A percentile compares a stretch with the other conserved stretches of the same genome.
phyloP scores from a whole-genome alignment of 2,113 vertebrate genomes.

The pig (Sus scrofa) region DNA sequence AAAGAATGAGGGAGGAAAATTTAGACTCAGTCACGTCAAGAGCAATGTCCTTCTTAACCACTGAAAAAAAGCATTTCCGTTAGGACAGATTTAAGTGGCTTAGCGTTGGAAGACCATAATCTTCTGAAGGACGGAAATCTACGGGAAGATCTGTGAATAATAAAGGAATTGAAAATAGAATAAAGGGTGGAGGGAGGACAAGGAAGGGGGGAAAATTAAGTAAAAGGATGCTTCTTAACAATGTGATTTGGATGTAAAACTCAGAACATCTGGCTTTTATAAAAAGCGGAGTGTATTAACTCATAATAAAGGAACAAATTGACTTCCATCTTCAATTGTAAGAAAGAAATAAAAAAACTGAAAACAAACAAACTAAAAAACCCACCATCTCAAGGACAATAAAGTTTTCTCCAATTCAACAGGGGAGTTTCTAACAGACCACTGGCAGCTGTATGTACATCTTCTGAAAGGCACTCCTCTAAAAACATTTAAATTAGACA shows the following conservation, averaged over 20 bases:
- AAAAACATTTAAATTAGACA: conserved; percentile 50
- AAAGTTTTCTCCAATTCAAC: conserved; percentile 63
- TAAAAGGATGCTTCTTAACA: conserved; percentile 52
- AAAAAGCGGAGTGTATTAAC: conserved; percentile 74
- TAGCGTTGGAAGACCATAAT: conserved; percentile 50
- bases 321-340: conserved; percentile 60
- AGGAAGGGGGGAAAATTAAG: conserved; percentile 30
- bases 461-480: conserved; percentile 30
- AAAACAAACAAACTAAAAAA: background rate
- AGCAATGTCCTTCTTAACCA: conserved; percentile 49
- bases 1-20: conserved; percentile 55
- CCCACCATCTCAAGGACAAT: conserved; percentile 49
- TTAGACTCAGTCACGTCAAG: conserved; percentile 38
- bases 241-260: conserved; percentile 74
- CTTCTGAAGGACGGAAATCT: conserved; percentile 57
- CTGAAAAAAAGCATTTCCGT: background rate
- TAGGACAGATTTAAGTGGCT: conserved; percentile 54
- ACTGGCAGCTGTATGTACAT: conserved; percentile 16
- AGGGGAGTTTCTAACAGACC: conserved; percentile 35
- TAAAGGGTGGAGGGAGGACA: background rate
- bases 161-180: conserved; percentile 76
- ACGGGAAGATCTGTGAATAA: conserved; percentile 67
- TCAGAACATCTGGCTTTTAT: conserved; percentile 73
- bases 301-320: conserved; percentile 59
- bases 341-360: conserved; percentile 68